phyloP scores from a whole-genome alignment of 2,797 vertebrate genomes.

The Lithobates sylvaticus region DNA sequence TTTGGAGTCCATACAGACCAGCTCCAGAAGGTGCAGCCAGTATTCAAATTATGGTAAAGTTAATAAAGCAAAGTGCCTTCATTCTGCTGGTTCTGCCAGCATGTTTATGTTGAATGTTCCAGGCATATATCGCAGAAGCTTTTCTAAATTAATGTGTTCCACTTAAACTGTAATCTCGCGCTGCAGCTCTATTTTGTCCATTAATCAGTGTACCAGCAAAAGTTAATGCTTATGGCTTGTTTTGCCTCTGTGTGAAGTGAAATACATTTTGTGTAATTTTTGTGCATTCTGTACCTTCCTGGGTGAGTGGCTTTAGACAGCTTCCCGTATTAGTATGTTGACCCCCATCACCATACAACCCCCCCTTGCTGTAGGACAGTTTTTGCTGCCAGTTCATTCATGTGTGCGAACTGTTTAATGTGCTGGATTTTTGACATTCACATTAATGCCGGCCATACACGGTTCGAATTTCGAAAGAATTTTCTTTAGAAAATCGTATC shows the following conservation, averaged over 20 bases:
- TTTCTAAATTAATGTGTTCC: conserved; percentile 13
- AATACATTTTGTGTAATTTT: conserved; percentile 26
- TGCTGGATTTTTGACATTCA: conserved; percentile 35
- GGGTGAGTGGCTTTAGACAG: conserved; percentile 56
- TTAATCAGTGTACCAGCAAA: conserved; percentile 1
- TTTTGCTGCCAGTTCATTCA: conserved; percentile 65
- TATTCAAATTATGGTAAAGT: not conserved
- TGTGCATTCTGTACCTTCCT: conserved; percentile 12
- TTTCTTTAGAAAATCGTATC: too few species aligned
- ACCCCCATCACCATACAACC: not conserved
- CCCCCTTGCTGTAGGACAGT: conserved; percentile 65
- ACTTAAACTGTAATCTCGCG: not conserved
- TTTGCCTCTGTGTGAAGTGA: conserved; percentile 47
- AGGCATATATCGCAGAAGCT: not conserved
- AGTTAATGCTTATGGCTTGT: conserved; percentile 36
- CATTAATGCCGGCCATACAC: too few species aligned
- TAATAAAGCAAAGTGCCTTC: not conserved
- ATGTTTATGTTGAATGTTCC: not conserved
- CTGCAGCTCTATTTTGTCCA: not conserved
- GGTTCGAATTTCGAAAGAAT: too few species aligned
- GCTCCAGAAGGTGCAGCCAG: too few species aligned
- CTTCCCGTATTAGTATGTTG: conserved; percentile 64
- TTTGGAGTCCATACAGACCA: too few species aligned
- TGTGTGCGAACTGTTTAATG: conserved; percentile 67
- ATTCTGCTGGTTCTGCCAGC: too few species aligned